Base-by-base conservation (phyloP, 1,140 invertebrate species). In the Homarus americanus region DNA sequence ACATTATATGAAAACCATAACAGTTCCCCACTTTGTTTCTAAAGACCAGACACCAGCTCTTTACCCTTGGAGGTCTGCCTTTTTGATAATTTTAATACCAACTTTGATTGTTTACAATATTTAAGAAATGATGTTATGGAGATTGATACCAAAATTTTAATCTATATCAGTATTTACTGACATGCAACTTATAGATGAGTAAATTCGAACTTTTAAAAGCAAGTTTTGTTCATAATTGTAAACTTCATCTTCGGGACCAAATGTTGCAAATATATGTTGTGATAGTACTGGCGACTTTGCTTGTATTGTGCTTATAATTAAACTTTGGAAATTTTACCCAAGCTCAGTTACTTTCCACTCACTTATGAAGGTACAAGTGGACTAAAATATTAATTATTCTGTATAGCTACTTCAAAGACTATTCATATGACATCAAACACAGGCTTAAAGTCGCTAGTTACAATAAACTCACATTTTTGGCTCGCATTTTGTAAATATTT, bases 401-500 rank as follows among this genome's bases (percentile, higher is more conserved):
- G n/a, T n/a, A n/a, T n/a, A n/a, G n/a, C n/a, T n/a, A n/a, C n/a
- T 58, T 58, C 53, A 12, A 58, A 9, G 17, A 49, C 44, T 58
- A 24, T 58, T 58, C 24, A 58, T 20, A 49, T 49, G 15, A 7
- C 15, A 15, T 49, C 44, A 75, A 41, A n/a, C 3, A 78, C 1
- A 78, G 44, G 15, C 28, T 49, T 0, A 49, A 20, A 79, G 20
- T 3, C n/a, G 40, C 76, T 34, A 32, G n/a, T 49, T n/a, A 20
- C 24, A 20, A 24, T 24, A 58, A 58, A 58, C 17, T 58, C 3
- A 58, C 36, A 79, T 44, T 12, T 79, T 79, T 44, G 76, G 76
- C 76, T 79, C 76, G 15, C n/a, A 44, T 79, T 41, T 79, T 79
- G 76, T 79, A 79, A 79, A 79, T 79, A 79, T 44, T 79, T 49